Base-by-base conservation (phyloP, 2,888 invertebrate species). In the Zele albiditarsus region DNA sequence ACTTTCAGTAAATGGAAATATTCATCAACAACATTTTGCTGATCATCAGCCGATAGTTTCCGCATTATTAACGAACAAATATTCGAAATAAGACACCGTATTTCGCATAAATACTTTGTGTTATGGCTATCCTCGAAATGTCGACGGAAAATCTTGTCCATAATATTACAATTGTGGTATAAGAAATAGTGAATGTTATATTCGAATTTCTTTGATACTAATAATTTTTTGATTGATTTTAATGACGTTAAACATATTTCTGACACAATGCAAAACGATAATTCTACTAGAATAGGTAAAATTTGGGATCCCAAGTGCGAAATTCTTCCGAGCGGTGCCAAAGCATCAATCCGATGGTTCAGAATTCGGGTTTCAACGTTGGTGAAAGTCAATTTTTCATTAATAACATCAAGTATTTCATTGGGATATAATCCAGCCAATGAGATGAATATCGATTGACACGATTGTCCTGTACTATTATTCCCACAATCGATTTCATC, bases 391-490 rank as follows among this genome's bases (percentile, higher is more conserved):
- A 88, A 79, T 69, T 90, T 90, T 1, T 90, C 90, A 85, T 89
- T 89, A 1, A 93, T 89, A 4, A 91, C 89, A 46, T 89, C 79
- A 82, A 89, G 91, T 87, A 94, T 81, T 91, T 92, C 89, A 86
- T 83, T 89, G 0, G 92, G 91, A 87, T 92, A 91, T 74, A 90
- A 89, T 76, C 87, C 87, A 0, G 92, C 91, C 73, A 92, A 91
- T 42, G 89, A 87, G 78, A 91, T 90, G n/a, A 93, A 88, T 27
- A 92, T 90, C 80, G 89, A 86, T 1, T 92, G 89, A 77, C 92
- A 90, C 0, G 90, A 84, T 71, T 85, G 87, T 25, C 91, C 88
- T 20, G 92, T 88, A 71, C 89, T 86, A 14, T 90, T 89, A 76
- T 89, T 88, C 16, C 90, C 75, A 75, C 87, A 84, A 72, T 92